Percentiles rank a stretch among this genome's conserved stretches.
Evolutionary conservation across 1,140 invertebrate genomes (phyloP).

Genomic region (Nephotettix cincticeps): DNA sequence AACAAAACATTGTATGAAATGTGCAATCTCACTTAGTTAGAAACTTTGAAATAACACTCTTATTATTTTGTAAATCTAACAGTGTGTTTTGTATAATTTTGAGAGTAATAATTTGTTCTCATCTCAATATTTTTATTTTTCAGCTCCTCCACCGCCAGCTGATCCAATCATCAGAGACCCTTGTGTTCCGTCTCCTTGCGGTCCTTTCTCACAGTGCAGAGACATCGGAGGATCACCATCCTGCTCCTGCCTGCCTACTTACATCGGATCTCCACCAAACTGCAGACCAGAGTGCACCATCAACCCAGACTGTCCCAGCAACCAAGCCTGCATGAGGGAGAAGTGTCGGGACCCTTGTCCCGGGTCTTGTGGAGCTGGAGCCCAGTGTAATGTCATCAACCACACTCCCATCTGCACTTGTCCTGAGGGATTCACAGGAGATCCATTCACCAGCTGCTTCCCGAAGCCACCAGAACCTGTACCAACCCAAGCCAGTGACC

Average conservation of each 20-base stretch:
- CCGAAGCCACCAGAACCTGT: conserved; percentile 49
- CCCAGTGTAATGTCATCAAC: conserved; percentile 54
- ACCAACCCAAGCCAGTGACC: conserved; percentile 51
- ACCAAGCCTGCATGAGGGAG: conserved; percentile 61
- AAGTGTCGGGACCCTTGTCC: conserved; percentile 70
- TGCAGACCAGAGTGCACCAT: conserved; percentile 68
- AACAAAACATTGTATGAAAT: too few species aligned
- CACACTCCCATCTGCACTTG: conserved; percentile 59
- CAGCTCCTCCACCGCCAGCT: conserved; percentile 41
- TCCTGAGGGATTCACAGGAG: conserved; percentile 53
- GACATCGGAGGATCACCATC: conserved; percentile 56
- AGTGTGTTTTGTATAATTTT: too few species aligned
- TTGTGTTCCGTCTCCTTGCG: conserved; percentile 54
- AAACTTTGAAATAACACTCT: too few species aligned
- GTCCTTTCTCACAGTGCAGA: conserved; percentile 53
- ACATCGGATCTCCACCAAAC: conserved; percentile 66
- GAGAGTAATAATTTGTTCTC: too few species aligned
- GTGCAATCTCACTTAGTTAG: too few species aligned
- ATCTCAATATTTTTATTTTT: conserved; percentile 36
- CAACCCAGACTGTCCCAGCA: conserved; percentile 62
- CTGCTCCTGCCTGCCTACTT: conserved; percentile 59
- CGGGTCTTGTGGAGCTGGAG: conserved; percentile 62
- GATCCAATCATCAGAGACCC: conserved; percentile 41
- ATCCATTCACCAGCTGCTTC: conserved; percentile 53
- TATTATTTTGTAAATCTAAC: too few species aligned